Percentiles rank a stretch among this genome's conserved stretches.
Evolutionary conservation across 2,797 vertebrate genomes (phyloP).

Genomic region (Mormyrops attenuatus): DNA sequence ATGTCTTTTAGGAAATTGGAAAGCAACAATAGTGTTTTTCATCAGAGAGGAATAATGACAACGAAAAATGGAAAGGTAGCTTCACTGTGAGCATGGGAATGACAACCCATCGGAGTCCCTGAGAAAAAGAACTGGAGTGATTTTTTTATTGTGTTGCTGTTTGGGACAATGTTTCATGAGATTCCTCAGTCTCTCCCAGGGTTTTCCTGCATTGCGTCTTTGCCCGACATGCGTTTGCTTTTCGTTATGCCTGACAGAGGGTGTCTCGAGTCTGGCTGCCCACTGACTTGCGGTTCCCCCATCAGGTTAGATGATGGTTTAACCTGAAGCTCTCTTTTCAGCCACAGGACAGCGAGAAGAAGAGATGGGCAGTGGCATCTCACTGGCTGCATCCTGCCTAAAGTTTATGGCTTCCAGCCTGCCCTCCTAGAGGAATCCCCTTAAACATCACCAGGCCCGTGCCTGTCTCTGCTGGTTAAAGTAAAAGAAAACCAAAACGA

Average conservation of each 20-base stretch:
- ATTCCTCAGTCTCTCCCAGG: background rate
- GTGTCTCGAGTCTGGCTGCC: no score
- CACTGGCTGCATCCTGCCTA: background rate
- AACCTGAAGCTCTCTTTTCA: background rate
- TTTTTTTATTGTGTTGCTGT: conserved; percentile 5
- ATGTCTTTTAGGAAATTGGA: background rate
- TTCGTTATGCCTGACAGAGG: background rate
- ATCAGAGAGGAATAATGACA: background rate
- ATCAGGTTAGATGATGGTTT: background rate
- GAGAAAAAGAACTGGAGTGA: background rate
- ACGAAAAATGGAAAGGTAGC: background rate
- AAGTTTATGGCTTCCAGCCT: background rate
- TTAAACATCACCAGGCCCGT: background rate
- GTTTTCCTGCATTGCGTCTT: background rate
- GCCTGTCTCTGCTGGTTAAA: background rate
- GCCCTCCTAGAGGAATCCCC: background rate
- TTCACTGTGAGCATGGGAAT: background rate
- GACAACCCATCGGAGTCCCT: background rate
- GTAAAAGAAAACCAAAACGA: conserved; percentile 23
- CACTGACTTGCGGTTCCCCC: background rate
- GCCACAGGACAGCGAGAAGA: background rate
- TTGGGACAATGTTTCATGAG: background rate
- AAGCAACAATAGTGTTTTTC: background rate
- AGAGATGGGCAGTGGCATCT: background rate
- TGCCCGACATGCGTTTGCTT: background rate